Base-by-base conservation (phyloP, 2,888 invertebrate species). In the Saturnia japonica region DNA sequence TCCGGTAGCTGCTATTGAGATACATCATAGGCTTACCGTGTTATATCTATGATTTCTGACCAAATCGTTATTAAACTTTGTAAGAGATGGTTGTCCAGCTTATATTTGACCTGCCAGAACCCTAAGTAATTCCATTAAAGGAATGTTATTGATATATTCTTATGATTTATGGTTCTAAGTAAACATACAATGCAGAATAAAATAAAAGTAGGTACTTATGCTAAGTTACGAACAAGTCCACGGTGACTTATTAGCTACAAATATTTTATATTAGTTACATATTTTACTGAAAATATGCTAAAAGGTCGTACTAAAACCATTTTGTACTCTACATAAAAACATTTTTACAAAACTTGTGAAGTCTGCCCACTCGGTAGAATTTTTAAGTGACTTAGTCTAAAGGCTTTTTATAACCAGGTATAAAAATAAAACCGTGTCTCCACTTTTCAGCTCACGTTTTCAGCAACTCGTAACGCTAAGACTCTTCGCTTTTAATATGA, bases 381-480 rank as follows among this genome's bases (percentile, higher is more conserved):
- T 82, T 82, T 82, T 80, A 81, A 84, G 80, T 78, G 78, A 79
- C 78, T 80, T 77, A 75, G 75, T 68, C 75, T 70, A 80, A 80
- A 80, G 77, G 75, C 77, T 80, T 74, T 72, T 72, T 74, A 87
- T 86, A 88, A 90, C 86, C 90, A 91, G 89, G 89, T 91, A 88
- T 86, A 83, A 82, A 84, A 86, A 88, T 88, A 90, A 60, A 89
- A 88, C 81, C 83, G 78, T 84, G 85, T 85, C 82, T 82, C 78
- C 80, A 77, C 81, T 78, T 91, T 91, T 90, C 89, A 79, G 82
- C 88, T 91, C 91, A 91, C 92, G 91, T 91, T 78, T 80, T 78
- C 78, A 77, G 79, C 78, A 80, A 85, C 85, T 88, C 88, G 85
- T 89, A 88, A 90, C 87, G 85, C 80, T 83, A 82, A 86, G 85